These are phyloP conservation scores for Phenganax marumi DNA, from an alignment of 92 coral and sea anemone genomes.

Conservation along the genomic window DNA sequence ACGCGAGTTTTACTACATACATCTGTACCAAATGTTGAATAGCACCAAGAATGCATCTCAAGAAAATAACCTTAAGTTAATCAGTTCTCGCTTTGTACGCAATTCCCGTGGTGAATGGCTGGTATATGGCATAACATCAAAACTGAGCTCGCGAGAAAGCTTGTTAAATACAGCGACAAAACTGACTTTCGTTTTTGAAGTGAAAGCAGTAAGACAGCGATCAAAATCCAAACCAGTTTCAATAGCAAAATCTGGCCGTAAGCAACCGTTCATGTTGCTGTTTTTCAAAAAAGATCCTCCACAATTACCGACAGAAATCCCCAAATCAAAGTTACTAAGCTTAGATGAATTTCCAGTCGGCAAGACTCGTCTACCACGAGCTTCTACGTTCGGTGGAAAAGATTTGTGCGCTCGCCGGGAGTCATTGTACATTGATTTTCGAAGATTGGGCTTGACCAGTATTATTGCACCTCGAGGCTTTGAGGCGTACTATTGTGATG, in stretches of 20 bases:
- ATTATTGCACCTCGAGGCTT: conserved; percentile 92
- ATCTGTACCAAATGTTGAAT: conserved; percentile 64
- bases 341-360: background rate
- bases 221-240: conserved; percentile 71
- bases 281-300: conserved; percentile 7
- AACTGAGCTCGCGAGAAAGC: conserved; percentile 44
- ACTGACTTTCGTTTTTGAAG: conserved; percentile 73
- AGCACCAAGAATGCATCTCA: conserved; percentile 46
- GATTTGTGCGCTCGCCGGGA: conserved; percentile 65
- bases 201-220: conserved; percentile 58
- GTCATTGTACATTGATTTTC: conserved; percentile 77
- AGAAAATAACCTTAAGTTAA: conserved; percentile 40
- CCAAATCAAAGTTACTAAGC: background rate
- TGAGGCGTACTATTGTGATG: conserved; percentile 86
- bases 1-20: conserved; percentile 66
- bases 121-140: conserved; percentile 75
- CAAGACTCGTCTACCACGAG: conserved; percentile 24
- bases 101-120: conserved; percentile 78
- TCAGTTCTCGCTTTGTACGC: conserved; percentile 70
- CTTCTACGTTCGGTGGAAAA: background rate
- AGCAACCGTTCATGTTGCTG: conserved; percentile 73
- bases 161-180: conserved; percentile 35
- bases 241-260: conserved; percentile 84
- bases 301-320: background rate
- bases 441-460: conserved; percentile 79